Evolutionary conservation across 2,888 invertebrate species (phyloP).

Genomic region (Melangyna quadrimaculata): DNA sequence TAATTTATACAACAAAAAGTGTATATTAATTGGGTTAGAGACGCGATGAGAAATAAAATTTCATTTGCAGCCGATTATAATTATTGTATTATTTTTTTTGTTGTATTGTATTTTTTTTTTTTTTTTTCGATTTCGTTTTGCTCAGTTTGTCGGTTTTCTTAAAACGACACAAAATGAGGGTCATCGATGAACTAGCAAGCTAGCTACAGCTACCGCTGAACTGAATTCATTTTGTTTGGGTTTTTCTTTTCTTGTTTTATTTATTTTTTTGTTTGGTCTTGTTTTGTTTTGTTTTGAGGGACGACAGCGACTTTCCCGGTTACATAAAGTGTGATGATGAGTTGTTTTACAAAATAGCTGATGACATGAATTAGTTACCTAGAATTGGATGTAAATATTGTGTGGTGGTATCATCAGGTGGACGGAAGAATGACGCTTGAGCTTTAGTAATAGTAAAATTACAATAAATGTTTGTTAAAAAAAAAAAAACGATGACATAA

Average conservation of each 20-base stretch:
- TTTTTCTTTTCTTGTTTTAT: neutral
- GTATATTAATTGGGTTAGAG: slow-evolving; percentile 69
- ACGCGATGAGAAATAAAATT: slow-evolving; percentile 49
- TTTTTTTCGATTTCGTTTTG: neutral
- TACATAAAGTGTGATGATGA: slow-evolving; percentile 56
- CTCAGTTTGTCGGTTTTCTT: slow-evolving; percentile 14
- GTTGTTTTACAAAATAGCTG: slow-evolving; percentile 31
- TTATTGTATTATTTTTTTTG: neutral
- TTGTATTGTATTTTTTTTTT: too few relatives aligned
- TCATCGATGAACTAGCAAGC: slow-evolving; percentile 55
- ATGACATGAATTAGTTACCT: slow-evolving; percentile 62
- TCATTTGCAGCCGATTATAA: slow-evolving; percentile 50
- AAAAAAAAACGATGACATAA: neutral
- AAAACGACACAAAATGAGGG: slow-evolving; percentile 41
- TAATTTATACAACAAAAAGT: slow-evolving; percentile 48
- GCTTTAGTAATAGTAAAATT: neutral
- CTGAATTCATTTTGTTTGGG: slow-evolving; percentile 53
- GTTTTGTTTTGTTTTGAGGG: neutral
- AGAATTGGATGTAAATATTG: slow-evolving; percentile 32
- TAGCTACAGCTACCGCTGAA: slow-evolving; percentile 18
- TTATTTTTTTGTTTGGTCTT: too few relatives aligned
- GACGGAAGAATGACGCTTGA: neutral
- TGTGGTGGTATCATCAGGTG: neutral
- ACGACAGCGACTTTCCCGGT: slow-evolving; percentile 45
- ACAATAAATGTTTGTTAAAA: neutral